Evolutionary conservation across 2,113 vertebrate species (phyloP).

Genomic region (Erinaceus europaeus): DNA sequence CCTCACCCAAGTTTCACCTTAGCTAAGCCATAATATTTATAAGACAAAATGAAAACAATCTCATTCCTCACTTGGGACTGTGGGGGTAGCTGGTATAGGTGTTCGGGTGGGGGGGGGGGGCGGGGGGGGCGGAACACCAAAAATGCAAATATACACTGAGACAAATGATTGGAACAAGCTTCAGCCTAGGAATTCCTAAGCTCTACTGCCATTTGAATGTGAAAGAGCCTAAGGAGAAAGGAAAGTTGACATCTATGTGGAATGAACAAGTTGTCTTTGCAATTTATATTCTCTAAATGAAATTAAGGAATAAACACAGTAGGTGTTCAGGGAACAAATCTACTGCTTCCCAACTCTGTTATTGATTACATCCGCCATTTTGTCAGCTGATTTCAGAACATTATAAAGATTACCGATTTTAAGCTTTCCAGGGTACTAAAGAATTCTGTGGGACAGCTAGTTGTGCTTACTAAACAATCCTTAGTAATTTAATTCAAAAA

Average conservation of each 20-base stretch:
- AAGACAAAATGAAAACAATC: background rate
- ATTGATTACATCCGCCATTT: background rate
- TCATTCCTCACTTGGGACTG: background rate
- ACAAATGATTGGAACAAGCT: background rate
- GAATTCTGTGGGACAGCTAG: background rate
- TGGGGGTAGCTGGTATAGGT: background rate
- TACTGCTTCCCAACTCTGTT: background rate
- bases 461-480: background rate
- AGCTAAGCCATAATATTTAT: background rate
- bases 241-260: background rate
- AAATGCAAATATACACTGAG: background rate
- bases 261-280: background rate
- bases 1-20: background rate
- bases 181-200: background rate
- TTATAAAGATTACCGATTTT: background rate
- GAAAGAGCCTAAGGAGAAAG: background rate
- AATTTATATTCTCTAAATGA: background rate
- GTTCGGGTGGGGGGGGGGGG: no score
- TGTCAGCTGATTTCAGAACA: background rate
- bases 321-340: background rate
- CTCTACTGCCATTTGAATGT: background rate
- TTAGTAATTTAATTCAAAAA: constrained; percentile 11
- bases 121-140: background rate
- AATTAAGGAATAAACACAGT: background rate
- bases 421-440: background rate